Conservation (phyloP, 2,888 invertebrate species). For the Acrocera orbiculus region DNA sequence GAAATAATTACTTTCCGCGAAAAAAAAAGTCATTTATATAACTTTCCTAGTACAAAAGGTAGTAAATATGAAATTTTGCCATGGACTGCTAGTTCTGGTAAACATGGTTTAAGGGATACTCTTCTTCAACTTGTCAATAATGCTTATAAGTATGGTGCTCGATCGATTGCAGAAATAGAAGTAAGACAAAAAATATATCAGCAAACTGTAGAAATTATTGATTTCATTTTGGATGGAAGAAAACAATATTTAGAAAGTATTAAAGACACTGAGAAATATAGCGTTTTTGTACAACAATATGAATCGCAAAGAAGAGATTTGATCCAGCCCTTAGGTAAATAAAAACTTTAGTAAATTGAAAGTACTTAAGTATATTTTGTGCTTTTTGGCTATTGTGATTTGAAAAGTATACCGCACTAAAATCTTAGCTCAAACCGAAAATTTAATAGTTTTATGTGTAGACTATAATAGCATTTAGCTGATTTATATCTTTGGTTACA, state of each 20-base stretch:
- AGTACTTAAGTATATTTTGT: no score
- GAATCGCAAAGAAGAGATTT: conserved; percentile 45
- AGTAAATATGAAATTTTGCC: conserved; percentile 44
- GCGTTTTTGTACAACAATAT: conserved; percentile 43
- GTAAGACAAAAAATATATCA: conserved; percentile 39
- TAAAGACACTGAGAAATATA: conserved; percentile 38
- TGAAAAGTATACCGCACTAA: no score
- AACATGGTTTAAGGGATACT: conserved; percentile 33
- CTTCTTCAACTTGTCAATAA: conserved; percentile 31
- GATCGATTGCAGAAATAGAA: conserved; percentile 29
- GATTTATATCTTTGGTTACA: no score
- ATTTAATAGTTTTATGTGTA: no score
- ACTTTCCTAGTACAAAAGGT: conserved; percentile 27
- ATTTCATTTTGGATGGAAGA: conserved; percentile 54
- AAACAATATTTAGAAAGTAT: conserved; percentile 51
- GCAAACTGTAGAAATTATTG: conserved; percentile 50
- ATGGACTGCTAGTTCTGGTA: conserved; percentile 53
- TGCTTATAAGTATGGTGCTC: conserved; percentile 24
- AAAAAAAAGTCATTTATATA: conserved; percentile 36
- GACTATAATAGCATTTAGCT: no score
- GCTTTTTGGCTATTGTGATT: no score
- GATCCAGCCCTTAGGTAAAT: conserved; percentile 48
- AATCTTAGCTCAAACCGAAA: no score
- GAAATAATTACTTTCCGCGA: conserved; percentile 48
- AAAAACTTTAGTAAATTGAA: neutral